Evolutionary conservation across 2,888 invertebrate species (phyloP), one percentile per base, ranked within the genome.

Genomic region (Melipona beecheii): DNA sequence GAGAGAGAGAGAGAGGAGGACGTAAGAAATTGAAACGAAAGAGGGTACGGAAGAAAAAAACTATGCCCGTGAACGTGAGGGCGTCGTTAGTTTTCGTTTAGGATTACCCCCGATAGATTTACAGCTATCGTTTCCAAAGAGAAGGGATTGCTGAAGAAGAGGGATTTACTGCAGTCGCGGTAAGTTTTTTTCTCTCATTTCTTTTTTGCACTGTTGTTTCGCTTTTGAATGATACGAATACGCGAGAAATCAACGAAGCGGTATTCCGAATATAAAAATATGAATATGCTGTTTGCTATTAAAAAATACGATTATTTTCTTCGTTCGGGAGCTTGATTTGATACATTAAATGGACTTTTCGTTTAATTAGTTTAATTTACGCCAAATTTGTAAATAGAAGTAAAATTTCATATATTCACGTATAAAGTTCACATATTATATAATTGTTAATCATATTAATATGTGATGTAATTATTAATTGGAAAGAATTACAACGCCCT

Each of bases 61-160:
- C 77, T 83, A 83, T 83, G 83, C 84, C 62, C 24, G 76, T 83
- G 76, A 58, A 76, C 58, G 83, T 27, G 56, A 56, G 62, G 2
- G 2, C 76, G n/a, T 66, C 49, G 70, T n/a, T 54, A 31, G 31
- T 71, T 43, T 72, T 36, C 52, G 66, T 72, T 60, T 83, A 84
- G 71, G 70, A 75, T n/a, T 43, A n/a, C 27, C 56, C 56, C 27
- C 74, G 68, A 62, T 62, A 62, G 15, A 66, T n/a, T 66, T 56
- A 15, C 50, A 52, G 36, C 54, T 66, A n/a, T 71, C 58, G 70
- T 15, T 56, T 19, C 21, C 68, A 21, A 65, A 31, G 21, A 17
- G 24, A 54, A 58, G 19, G 65, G 27, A 66, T 24, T 43, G 19
- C 21, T n/a, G 49, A 31, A 36, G 50, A 66, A 24, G 62, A 71